A percentile compares a stretch with the other conserved stretches of the same genome.
Conservation (phyloP, 2,113 vertebrate genomes). For the Oryzias melastigma region DNA sequence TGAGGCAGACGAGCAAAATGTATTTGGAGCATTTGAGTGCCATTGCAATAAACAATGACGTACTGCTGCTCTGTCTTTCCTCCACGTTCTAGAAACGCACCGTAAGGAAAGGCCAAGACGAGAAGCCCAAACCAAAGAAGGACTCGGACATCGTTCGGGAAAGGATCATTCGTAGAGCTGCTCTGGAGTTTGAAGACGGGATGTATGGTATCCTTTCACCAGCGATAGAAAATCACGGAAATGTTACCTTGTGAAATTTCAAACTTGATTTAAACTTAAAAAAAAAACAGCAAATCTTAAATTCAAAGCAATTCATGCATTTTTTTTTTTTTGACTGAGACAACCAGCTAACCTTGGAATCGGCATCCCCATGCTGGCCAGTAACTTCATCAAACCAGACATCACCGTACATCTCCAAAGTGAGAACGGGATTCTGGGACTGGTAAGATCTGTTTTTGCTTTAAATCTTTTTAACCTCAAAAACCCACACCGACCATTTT, state of each 20-base stretch:
- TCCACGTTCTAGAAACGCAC: slow-evolving; percentile 82
- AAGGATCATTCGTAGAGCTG: slow-evolving; percentile 92
- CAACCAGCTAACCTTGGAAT: slow-evolving; percentile 93
- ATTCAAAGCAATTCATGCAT: slow-evolving; percentile 1
- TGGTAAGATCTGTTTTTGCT: slow-evolving; percentile 82
- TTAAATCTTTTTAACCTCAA: slow-evolving; percentile 24
- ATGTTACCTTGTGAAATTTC: too few relatives aligned
- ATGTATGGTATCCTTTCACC: slow-evolving; percentile 97
- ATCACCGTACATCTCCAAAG: slow-evolving; percentile 97
- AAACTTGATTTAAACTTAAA: too few relatives aligned
- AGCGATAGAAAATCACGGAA: neutral
- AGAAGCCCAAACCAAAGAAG: slow-evolving; percentile 81
- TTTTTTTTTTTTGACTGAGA: slow-evolving; percentile 58
- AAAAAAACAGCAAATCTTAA: neutral
- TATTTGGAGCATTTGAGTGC: too few relatives aligned
- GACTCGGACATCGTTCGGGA: slow-evolving; percentile 87
- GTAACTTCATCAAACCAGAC: slow-evolving; percentile 93
- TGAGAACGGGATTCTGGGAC: slow-evolving; percentile 95
- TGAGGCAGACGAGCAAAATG: too few relatives aligned
- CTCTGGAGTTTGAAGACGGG: slow-evolving; percentile 96
- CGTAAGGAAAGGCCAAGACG: slow-evolving; percentile 78
- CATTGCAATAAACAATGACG: neutral
- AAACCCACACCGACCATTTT: neutral
- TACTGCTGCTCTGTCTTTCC: neutral
- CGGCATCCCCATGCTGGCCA: slow-evolving; percentile 95